These are phyloP conservation scores for Sebastes minor DNA, from an alignment of 2,797 vertebrate genomes.

Conservation along the genomic window DNA sequence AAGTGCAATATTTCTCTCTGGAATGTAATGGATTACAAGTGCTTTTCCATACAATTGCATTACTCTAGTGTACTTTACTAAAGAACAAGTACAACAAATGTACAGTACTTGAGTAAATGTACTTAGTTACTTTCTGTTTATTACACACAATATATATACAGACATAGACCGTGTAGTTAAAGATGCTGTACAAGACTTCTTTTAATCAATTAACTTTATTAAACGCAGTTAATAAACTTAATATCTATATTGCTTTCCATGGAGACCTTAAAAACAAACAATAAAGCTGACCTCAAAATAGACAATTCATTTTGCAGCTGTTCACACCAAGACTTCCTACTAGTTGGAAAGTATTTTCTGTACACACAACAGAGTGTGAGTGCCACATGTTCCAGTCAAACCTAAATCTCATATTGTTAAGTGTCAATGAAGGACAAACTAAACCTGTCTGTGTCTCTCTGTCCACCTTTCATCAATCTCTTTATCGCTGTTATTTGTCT, in stretches of 20 bases:
- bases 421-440: conserved; percentile 14
- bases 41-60: background rate
- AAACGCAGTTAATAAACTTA: background rate
- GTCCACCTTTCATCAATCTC: conserved; percentile 55
- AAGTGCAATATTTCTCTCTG: too few species aligned
- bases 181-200: background rate
- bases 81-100: background rate
- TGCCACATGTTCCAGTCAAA: background rate
- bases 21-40: too few species aligned
- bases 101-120: too few species aligned
- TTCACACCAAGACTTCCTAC: conserved; percentile 16
- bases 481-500: conserved; percentile 65
- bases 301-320: conserved; percentile 21
- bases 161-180: too few species aligned
- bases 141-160: background rate
- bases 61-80: background rate
- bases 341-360: conserved; percentile 7
- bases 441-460: conserved; percentile 4
- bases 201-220: background rate
- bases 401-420: conserved; percentile 24
- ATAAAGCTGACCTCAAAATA: background rate
- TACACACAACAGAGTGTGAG: background rate
- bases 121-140: background rate
- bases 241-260: background rate
- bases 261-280: background rate